These are phyloP conservation scores for Folsomia candida DNA, from an alignment of 2,888 invertebrate genomes.

Conservation along the genomic window DNA sequence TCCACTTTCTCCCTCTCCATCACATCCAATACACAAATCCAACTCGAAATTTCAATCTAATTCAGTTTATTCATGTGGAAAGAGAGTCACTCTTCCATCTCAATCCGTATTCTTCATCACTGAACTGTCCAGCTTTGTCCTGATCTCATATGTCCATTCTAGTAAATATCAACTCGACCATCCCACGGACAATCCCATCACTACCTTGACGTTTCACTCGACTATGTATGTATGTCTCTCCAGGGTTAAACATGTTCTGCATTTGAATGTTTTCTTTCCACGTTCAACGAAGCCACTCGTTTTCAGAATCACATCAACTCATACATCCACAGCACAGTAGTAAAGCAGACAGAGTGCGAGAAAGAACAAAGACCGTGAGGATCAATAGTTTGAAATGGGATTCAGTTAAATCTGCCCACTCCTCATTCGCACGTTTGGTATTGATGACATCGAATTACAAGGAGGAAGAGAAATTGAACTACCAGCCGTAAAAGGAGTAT, in stretches of 20 bases:
- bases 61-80: neutral
- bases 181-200: neutral
- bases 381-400: neutral
- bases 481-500: no score
- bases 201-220: neutral
- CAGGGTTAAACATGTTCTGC: neutral
- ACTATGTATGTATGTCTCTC: neutral
- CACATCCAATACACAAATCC: neutral
- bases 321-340: no score
- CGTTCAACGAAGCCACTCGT: neutral
- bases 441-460: neutral
- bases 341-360: no score
- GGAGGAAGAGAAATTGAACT: neutral
- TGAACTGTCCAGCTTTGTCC: neutral
- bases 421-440: neutral
- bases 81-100: neutral
- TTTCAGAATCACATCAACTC: neutral
- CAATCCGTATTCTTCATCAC: neutral
- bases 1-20: neutral
- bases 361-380: neutral
- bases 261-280: neutral
- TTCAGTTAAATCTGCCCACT: neutral
- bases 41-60: neutral
- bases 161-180: neutral
- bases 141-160: neutral